Percentiles rank a stretch among this genome's conserved stretches.
Conservation (phyloP, 2,888 invertebrate genomes). For the Yponomeuta plumbellus region DNA sequence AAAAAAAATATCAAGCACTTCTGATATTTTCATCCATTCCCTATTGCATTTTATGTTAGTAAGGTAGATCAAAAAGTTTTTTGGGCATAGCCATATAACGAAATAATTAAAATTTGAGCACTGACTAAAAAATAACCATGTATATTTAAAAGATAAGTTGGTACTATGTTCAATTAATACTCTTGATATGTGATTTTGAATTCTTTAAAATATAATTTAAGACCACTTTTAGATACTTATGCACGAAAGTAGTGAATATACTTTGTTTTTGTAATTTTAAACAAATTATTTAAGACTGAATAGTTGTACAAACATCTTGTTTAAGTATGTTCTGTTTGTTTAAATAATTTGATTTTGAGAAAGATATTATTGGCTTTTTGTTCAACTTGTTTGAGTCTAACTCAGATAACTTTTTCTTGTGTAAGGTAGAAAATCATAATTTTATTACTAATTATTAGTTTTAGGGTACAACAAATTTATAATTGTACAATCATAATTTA, state of each 20-base stretch:
- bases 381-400: slow-evolving; percentile 16
- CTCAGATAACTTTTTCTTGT: slow-evolving; percentile 16
- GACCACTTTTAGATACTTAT: slow-evolving; percentile 4
- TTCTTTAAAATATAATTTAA: slow-evolving; percentile 11
- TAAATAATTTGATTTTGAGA: slow-evolving; percentile 15
- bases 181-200: slow-evolving; percentile 16
- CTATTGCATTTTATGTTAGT: no score
- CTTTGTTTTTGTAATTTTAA: slow-evolving; percentile 12
- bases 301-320: slow-evolving; percentile 14
- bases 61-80: neutral
- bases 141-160: slow-evolving; percentile 17
- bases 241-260: slow-evolving; percentile 11
- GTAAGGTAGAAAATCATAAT: slow-evolving; percentile 16
- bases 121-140: slow-evolving; percentile 10
- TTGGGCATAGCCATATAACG: slow-evolving; percentile 1
- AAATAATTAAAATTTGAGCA: neutral
- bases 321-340: slow-evolving; percentile 14
- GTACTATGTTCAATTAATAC: slow-evolving; percentile 15
- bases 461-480: slow-evolving; percentile 15
- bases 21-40: no score
- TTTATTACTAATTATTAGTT: slow-evolving; percentile 15
- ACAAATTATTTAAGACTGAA: slow-evolving; percentile 11
- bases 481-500: slow-evolving; percentile 13
- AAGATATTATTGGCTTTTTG: slow-evolving; percentile 16
- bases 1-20: no score